phyloP scores from a whole-genome alignment of 2,113 vertebrate genomes.

The Nymphicus hollandicus region DNA sequence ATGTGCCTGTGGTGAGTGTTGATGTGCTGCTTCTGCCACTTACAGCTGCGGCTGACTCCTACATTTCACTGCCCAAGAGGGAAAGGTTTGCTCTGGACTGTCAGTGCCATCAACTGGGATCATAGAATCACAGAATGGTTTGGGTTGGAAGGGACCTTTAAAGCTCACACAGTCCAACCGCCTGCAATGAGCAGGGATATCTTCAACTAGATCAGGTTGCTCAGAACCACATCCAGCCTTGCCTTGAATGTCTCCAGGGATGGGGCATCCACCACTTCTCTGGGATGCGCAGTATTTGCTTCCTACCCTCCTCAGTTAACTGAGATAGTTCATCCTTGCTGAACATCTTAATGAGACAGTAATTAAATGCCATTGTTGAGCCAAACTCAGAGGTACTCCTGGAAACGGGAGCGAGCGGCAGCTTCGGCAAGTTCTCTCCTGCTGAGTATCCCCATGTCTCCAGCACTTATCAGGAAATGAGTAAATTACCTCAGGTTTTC shows the following conservation, averaged over 20 bases:
- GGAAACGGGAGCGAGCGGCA: not conserved
- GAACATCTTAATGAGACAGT: not conserved
- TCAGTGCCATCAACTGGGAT: not conserved
- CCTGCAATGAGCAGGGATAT: not conserved
- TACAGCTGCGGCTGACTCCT: fast-evolving
- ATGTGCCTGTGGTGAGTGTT: conserved; percentile 83
- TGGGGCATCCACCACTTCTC: not conserved
- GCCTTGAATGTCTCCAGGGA: not conserved
- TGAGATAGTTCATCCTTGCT: not conserved
- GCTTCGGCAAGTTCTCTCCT: not conserved
- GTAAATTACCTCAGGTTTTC: not conserved
- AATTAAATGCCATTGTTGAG: not conserved
- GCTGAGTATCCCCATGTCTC: not conserved
- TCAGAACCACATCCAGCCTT: not conserved
- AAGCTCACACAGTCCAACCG: fast-evolving
- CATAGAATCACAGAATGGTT: not conserved
- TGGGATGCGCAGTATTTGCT: not conserved
- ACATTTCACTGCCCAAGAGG: not conserved
- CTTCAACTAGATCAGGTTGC: not conserved
- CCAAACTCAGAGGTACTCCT: not conserved
- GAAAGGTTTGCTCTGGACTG: not conserved
- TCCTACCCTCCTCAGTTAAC: not conserved
- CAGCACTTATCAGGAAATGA: not conserved
- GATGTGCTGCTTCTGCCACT: not conserved
- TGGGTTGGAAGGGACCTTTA: not conserved